These are phyloP conservation scores for Lethocerus indicus DNA, from an alignment of 1,140 invertebrate species.

Conservation along the genomic window DNA sequence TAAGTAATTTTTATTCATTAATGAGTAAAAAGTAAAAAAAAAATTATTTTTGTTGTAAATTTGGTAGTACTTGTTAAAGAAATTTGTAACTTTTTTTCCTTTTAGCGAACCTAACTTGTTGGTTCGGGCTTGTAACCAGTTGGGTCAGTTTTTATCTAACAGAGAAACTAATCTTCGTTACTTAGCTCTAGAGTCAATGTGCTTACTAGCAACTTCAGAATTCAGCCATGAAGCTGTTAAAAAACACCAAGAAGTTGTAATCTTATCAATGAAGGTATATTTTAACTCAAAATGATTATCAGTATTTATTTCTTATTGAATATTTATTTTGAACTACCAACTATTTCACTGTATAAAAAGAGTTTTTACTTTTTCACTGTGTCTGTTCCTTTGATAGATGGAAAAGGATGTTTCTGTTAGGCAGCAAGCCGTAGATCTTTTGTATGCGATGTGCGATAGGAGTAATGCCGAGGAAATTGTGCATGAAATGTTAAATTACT, in stretches of 20 bases:
- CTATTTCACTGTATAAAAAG: neutral
- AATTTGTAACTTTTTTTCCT: constrained; percentile 12
- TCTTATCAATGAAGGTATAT: constrained; percentile 84
- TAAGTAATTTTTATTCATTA: constrained; percentile 17
- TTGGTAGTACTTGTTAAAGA: neutral
- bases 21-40: neutral
- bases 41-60: neutral
- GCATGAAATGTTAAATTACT: constrained; percentile 97
- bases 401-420: constrained; percentile 98
- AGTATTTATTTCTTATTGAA: neutral
- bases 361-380: neutral
- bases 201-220: constrained; percentile 95
- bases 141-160: constrained; percentile 97
- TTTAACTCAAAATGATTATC: neutral
- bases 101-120: constrained; percentile 85
- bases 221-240: constrained; percentile 99
- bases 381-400: constrained; percentile 38
- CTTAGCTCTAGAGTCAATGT: constrained; percentile 97
- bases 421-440: constrained; percentile 94
- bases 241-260: constrained; percentile 99
- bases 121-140: constrained; percentile 94
- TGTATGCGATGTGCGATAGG: constrained; percentile 99
- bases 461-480: constrained; percentile 99
- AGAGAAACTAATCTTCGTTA: constrained; percentile 97
- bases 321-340: neutral